Conservation (phyloP, 2,113 vertebrate genomes). For the Etheostoma cragini region DNA sequence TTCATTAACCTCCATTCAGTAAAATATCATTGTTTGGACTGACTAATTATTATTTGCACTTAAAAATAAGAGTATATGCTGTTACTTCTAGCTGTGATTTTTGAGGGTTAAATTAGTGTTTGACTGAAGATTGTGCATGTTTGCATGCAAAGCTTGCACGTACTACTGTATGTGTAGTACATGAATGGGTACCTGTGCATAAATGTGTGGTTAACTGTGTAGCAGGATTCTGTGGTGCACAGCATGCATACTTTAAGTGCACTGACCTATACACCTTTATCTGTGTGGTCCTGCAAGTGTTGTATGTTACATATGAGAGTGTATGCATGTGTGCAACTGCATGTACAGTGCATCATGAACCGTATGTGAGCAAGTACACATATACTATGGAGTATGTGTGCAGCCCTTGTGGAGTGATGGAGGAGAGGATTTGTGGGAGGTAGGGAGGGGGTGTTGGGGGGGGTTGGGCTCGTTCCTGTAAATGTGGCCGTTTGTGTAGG, state of each 20-base stretch:
- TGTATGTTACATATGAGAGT: neutral
- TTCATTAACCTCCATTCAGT: neutral
- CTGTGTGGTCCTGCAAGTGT: neutral
- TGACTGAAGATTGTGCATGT: neutral
- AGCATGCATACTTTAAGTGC: neutral
- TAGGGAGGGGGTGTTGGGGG: neutral
- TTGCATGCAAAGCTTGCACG: slow-evolving; percentile 14
- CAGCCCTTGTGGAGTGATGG: slow-evolving; percentile 64
- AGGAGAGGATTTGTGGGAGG: slow-evolving; percentile 58
- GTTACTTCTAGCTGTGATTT: neutral
- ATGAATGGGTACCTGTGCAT: neutral
- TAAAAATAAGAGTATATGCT: neutral
- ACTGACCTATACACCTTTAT: neutral
- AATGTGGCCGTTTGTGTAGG: slow-evolving; percentile 76
- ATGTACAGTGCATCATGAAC: neutral
- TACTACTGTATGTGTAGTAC: neutral
- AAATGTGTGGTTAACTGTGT: slow-evolving; percentile 1
- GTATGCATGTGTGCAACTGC: slow-evolving; percentile 10
- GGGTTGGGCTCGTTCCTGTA: slow-evolving; percentile 51
- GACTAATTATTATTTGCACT: neutral
- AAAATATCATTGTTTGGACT: neutral
- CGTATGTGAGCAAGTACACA: slow-evolving; percentile 23
- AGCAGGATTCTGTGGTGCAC: neutral
- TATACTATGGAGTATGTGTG: slow-evolving; percentile 48
- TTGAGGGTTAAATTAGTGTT: slow-evolving; percentile 17